Evolutionary conservation across 37 sponge, comb jelly and placozoan species (phyloP).

Genomic region (Ephydatia muelleri): DNA sequence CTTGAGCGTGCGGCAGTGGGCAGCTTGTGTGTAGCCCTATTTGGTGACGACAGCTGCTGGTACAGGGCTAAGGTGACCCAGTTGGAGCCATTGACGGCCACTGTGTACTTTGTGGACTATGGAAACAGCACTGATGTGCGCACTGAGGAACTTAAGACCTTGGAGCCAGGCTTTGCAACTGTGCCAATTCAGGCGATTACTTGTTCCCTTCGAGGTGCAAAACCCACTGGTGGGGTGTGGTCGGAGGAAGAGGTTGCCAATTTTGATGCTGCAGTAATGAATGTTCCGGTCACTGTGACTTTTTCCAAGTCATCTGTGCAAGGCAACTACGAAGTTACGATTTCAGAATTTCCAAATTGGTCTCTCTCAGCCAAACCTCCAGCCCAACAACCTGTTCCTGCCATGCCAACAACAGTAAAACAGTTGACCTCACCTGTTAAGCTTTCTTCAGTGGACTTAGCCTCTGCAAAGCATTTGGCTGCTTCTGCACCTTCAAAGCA

Average conservation of each 20-base stretch:
- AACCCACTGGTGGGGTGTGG: background rate
- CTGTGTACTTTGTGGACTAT: constrained; percentile 59
- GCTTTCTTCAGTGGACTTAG: background rate
- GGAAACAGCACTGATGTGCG: constrained; percentile 61
- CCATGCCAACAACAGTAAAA: background rate
- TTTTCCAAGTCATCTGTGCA: background rate
- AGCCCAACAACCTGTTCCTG: background rate
- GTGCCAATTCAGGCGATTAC: constrained; percentile 53
- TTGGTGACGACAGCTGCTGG: constrained; percentile 66
- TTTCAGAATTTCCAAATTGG: background rate
- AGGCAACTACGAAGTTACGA: background rate
- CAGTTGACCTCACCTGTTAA: background rate
- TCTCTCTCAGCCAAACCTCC: background rate
- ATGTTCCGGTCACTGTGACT: constrained; percentile 1
- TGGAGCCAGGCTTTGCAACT: constrained; percentile 37
- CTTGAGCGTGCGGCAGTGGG: constrained; percentile 28
- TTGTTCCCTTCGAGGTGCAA: constrained; percentile 20
- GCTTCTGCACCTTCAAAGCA: background rate
- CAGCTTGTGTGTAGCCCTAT: constrained; percentile 61
- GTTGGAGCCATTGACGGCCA: constrained; percentile 14
- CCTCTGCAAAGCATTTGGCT: too few relatives aligned
- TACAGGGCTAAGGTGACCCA: constrained; percentile 70
- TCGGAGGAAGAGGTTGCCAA: constrained; percentile 4
- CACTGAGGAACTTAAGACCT: constrained; percentile 4
- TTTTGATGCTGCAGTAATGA: constrained; percentile 12